A percentile compares a stretch with the other conserved stretches of the same genome.
Conservation (phyloP, 2,888 invertebrate genomes). For the Leucoma salicis region DNA sequence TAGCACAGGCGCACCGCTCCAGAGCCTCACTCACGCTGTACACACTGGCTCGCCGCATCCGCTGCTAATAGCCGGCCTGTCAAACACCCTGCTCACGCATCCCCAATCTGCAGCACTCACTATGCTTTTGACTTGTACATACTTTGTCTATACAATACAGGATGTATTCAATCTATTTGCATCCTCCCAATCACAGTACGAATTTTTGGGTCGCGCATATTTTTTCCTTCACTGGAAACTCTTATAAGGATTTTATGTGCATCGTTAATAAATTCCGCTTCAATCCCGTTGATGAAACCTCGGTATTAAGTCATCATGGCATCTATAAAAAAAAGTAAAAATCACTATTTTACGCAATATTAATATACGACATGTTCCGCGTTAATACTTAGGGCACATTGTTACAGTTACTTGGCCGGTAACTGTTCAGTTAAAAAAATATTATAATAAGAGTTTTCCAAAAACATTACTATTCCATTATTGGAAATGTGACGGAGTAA, state of each 20-base stretch:
- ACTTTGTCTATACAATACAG: conserved; percentile 14
- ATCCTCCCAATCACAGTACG: conserved; percentile 17
- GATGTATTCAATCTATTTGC: conserved; percentile 14
- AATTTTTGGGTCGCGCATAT: conserved; percentile 29
- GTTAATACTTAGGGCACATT: too few relatives aligned
- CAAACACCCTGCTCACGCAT: conserved; percentile 58
- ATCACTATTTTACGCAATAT: neutral
- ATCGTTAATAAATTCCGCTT: neutral
- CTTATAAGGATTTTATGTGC: neutral
- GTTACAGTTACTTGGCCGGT: too few relatives aligned
- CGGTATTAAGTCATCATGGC: conserved; percentile 6
- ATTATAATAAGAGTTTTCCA: too few relatives aligned
- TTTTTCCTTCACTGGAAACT: conserved; percentile 16
- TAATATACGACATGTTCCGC: neutral
- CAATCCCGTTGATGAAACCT: too few relatives aligned
- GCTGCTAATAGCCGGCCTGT: conserved; percentile 53
- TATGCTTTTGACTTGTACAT: conserved; percentile 30
- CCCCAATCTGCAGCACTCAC: conserved; percentile 37
- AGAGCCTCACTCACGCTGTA: conserved; percentile 77
- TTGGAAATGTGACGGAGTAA: too few relatives aligned
- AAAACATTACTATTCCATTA: too few relatives aligned
- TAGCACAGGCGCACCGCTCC: conserved; percentile 75
- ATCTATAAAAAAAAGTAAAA: conserved; percentile 26
- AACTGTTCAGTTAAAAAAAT: too few relatives aligned
- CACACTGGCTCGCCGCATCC: conserved; percentile 77